Conservation (phyloP, 2,113 vertebrate species). For the Marcusenius ussheri region DNA sequence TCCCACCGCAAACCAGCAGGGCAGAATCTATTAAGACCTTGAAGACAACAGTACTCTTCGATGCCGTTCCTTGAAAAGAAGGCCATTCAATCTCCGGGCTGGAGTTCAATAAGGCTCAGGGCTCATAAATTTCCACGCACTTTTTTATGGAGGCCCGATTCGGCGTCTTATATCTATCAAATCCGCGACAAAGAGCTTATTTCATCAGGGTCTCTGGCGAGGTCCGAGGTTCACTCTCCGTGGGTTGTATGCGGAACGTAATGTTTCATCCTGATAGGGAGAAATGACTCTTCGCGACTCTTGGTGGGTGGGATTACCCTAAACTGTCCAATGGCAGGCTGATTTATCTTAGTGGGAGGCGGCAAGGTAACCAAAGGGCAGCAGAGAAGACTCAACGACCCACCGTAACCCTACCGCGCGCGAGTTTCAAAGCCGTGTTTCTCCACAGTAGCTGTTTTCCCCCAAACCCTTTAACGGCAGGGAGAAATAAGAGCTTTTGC, state of each 20-base stretch:
- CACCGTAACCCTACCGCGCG: background rate
- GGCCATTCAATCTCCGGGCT: conserved; percentile 31
- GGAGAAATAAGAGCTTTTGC: background rate
- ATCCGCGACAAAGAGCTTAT: conserved; percentile 31
- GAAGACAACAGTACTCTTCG: conserved; percentile 5
- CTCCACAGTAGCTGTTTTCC: background rate
- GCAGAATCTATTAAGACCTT: background rate
- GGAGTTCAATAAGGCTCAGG: conserved; percentile 25
- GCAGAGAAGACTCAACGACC: background rate
- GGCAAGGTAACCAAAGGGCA: background rate
- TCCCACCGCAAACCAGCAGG: background rate
- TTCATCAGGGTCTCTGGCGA: conserved; percentile 20
- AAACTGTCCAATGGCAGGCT: background rate
- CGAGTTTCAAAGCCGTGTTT: background rate
- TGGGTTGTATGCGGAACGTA: background rate
- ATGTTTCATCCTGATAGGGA: background rate
- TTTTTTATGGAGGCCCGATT: conserved; percentile 33
- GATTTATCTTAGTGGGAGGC: background rate
- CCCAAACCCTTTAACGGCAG: background rate
- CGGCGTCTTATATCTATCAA: conserved; percentile 19
- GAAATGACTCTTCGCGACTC: background rate
- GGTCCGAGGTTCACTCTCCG: background rate
- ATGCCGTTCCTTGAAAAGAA: conserved; percentile 38
- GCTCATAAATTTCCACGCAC: conserved; percentile 32
- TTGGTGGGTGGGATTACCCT: background rate